Evolutionary conservation across 2,888 invertebrate genomes (phyloP), one percentile per base, ranked within the genome.

Genomic region (Philonicus albiceps): DNA sequence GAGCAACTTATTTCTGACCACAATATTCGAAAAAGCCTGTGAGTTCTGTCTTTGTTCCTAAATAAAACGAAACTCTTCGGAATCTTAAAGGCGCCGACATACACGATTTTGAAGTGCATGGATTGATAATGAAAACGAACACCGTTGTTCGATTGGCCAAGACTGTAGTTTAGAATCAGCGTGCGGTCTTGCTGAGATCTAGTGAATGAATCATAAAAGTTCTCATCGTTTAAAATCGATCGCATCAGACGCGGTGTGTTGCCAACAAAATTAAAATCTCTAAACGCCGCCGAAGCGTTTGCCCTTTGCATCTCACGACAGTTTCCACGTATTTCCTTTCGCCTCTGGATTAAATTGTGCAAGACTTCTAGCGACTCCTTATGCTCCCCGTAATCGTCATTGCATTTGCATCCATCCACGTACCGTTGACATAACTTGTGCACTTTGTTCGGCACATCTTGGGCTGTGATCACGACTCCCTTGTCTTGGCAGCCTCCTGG

Each of bases 281-380:
- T 31, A 80, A 27, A 64, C 64, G 64, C 27, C 30, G 80, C 43
- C 11, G 75, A n/a, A 19, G 80, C 80, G 43, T 27, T 80, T 80
- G 80, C 80, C 80, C 80, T 80, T 80, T 80, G 19, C 80, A 53
- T 53, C 80, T 53, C 80, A 80, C 80, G 80, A 80, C 80, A 80
- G 49, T 80, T 80, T 80, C 30, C 80, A 19, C 80, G 80, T 80
- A 80, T 53, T 31, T 53, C 80, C 80, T 80, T 80, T 80, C 80
- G 80, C 80, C 80, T 80, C 80, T 31, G 80, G 27, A 49, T 53
- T 43, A 13, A n/a, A 53, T 80, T 80, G 53, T 53, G 80, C 4
- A 80, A 80, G 49, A 43, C 53, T 49, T 53, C 80, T 16, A 80
- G 53, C 49, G 19, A 80, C 80, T 80, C 80, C 80, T 80, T 40